A percentile compares a stretch with the other conserved stretches of the same genome.
Conservation (phyloP, 2,797 vertebrate genomes). For the Pantherophis alleghaniensis region DNA sequence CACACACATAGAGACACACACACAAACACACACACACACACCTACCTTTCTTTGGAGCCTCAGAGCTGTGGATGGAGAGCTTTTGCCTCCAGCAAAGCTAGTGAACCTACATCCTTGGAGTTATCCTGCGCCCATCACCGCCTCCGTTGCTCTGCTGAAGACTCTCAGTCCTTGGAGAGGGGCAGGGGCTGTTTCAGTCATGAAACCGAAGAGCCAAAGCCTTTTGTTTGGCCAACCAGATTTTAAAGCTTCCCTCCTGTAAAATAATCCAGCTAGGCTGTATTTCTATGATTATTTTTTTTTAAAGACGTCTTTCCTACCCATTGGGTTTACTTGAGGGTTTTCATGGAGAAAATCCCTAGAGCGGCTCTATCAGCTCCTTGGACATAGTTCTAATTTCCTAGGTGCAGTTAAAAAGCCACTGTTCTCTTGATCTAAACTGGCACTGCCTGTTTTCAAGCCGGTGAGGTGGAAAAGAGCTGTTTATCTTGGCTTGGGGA, state of each 20-base stretch:
- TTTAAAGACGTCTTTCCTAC: not conserved
- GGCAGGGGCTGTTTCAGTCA: not conserved
- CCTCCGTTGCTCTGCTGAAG: not conserved
- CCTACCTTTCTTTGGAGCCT: not conserved
- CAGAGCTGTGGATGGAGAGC: not conserved
- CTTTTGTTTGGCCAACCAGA: not conserved
- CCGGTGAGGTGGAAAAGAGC: not conserved
- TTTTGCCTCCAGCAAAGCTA: not conserved
- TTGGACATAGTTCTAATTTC: not conserved
- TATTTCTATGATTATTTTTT: not conserved
- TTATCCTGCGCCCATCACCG: not conserved
- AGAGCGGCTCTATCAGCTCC: not conserved
- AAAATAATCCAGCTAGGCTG: not conserved
- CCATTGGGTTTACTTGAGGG: not conserved
- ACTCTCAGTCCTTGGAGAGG: not conserved
- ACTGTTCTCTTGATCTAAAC: not conserved
- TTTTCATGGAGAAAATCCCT: not conserved
- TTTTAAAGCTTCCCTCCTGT: not conserved
- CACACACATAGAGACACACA: no score
- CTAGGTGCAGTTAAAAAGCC: not conserved
- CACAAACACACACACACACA: no score
- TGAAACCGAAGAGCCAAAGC: not conserved
- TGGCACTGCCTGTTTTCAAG: not conserved
- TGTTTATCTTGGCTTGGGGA: not conserved
- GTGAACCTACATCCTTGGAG: not conserved